phyloP scores from a whole-genome alignment of 2,888 invertebrate genomes.

The Scaptomyza reducta region DNA sequence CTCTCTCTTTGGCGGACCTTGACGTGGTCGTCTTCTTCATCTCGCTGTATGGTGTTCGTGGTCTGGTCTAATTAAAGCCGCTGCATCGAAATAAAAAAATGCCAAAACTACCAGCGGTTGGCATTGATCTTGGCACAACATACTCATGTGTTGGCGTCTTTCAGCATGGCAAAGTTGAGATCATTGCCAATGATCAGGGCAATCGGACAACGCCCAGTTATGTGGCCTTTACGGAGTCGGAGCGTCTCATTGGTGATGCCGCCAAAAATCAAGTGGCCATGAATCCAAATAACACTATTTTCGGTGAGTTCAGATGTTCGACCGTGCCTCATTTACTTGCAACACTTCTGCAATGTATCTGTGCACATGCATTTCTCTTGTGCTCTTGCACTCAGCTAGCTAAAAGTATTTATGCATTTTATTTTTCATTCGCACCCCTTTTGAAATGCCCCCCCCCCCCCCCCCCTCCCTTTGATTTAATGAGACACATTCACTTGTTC shows the following conservation, averaged over 20 bases:
- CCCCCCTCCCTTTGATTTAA: constrained; percentile 13
- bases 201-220: constrained; percentile 91
- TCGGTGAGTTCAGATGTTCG: constrained; percentile 89
- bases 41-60: constrained; percentile 43
- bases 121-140: constrained; percentile 94
- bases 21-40: constrained; percentile 32
- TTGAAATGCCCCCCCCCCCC: neutral
- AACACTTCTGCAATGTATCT: neutral
- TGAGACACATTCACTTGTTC: constrained; percentile 56
- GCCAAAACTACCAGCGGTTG: constrained; percentile 84
- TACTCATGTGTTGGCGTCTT: constrained; percentile 97
- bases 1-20: constrained; percentile 44
- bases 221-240: constrained; percentile 94
- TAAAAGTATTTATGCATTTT: constrained; percentile 47
- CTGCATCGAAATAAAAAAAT: constrained; percentile 57
- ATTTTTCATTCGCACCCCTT: neutral
- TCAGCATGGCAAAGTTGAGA: constrained; percentile 94
- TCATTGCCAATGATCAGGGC: constrained; percentile 93
- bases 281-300: constrained; percentile 96
- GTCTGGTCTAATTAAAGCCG: constrained; percentile 77
- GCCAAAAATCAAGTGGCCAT: constrained; percentile 94
- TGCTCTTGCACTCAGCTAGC: constrained; percentile 30
- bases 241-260: constrained; percentile 93
- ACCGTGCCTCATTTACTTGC: neutral
- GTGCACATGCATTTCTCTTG: neutral